Evolutionary conservation across 2,888 invertebrate species (phyloP), one percentile per base, ranked within the genome.

Genomic region (Acanthosepion esculentum): DNA sequence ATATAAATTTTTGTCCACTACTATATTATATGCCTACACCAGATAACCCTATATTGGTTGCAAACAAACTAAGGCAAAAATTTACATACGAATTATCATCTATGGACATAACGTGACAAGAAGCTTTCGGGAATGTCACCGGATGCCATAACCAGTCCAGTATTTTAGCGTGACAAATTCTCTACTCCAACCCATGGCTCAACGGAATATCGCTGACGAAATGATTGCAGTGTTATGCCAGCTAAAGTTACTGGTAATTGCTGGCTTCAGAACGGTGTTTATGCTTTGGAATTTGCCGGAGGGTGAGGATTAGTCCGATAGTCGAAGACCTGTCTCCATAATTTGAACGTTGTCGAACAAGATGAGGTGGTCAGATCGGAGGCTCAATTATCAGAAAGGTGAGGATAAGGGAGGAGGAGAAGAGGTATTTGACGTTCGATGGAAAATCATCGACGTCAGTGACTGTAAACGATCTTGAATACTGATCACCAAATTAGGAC

Each of bases 221-320:
- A 78, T 78, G 78, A 78, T 78, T 78, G 78, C 78, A 78, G n/a
- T 78, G 78, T 78, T 78, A n/a, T 78, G 78, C 78, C 78, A 78
- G 78, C 78, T 78, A 78, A 78, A 78, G 78, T 78, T 78, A 78
- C 78, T 15, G 78, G 78, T 78, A 78, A 78, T 78, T 78, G 78
- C 78, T n/a, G n/a, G n/a, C n/a, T 78, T n/a, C n/a, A 33, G 78
- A 33, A 78, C n/a, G 78, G 78, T 78, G 78, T 78, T 78, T 78
- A 78, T 78, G 78, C n/a, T 78, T n/a, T 33, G 12, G n/a, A 78
- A 78, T 78, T 15, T 33, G 78, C 78, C 78, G 15, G n/a, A n/a
- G 78, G 78, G 78, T 18, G n/a, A 12, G 78, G 78, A 78, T 78
- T 78, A 78, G 78, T 78, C n/a, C 12, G n/a, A 78, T n/a, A n/a